Evolutionary conservation across 2,888 invertebrate species (phyloP).

Genomic region (Petrolisthes cinctipes): DNA sequence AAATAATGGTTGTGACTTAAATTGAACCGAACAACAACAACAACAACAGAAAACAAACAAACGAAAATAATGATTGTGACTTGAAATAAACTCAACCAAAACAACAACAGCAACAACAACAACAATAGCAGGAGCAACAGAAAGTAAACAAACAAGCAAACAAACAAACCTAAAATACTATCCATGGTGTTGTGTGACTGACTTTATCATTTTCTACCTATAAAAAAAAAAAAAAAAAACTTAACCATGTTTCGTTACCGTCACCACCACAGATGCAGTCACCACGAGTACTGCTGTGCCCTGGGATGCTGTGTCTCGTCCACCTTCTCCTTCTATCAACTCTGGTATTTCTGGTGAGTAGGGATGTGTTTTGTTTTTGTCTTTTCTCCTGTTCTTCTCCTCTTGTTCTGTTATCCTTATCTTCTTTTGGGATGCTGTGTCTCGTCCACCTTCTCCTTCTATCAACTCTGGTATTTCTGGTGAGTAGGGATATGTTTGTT

Average conservation of each 20-base stretch:
- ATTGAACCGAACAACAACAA: no score
- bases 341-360: constrained; percentile 75
- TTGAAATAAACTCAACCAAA: no score
- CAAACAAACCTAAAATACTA: not conserved
- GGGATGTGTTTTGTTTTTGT: not conserved
- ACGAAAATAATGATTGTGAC: no score
- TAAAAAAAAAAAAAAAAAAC: no score
- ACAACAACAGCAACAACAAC: no score
- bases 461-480: constrained; percentile 76
- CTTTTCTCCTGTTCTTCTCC: not conserved
- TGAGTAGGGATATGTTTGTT: constrained; percentile 67
- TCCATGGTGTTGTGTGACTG: not conserved
- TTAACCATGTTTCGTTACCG: not conserved
- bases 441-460: constrained; percentile 73
- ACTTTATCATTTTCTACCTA: not conserved
- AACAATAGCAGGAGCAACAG: no score
- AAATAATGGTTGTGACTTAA: no score
- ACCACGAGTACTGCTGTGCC: constrained; percentile 74
- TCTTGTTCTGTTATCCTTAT: not conserved
- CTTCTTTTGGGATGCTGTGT: constrained; percentile 72
- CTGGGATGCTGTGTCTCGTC: constrained; percentile 74
- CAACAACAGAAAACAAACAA: no score
- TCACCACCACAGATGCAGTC: constrained; percentile 70
- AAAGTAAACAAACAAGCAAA: no score
- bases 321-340: constrained; percentile 73